These are phyloP conservation scores for Diabrotica undecimpunctata DNA, from an alignment of 1,140 invertebrate species.

Conservation along the genomic window DNA sequence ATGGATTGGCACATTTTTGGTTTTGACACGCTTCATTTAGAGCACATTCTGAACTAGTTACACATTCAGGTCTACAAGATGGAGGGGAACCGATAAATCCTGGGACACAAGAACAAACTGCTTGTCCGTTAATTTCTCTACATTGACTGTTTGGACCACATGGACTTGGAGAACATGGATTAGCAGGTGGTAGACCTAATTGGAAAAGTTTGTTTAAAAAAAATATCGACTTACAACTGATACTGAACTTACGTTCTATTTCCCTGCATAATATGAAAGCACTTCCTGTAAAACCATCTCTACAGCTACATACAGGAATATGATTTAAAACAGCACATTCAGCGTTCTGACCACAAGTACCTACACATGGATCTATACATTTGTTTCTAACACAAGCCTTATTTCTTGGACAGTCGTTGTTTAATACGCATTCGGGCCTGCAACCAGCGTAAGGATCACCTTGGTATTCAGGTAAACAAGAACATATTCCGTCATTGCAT, in stretches of 20 bases:
- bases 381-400: slow-evolving; percentile 61
- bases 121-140: slow-evolving; percentile 56
- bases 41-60: slow-evolving; percentile 64
- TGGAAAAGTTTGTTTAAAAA: no score
- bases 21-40: slow-evolving; percentile 65
- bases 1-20: slow-evolving; percentile 66
- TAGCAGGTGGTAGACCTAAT: slow-evolving; percentile 36
- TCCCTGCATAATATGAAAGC: slow-evolving; percentile 60
- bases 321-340: slow-evolving; percentile 64
- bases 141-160: slow-evolving; percentile 65
- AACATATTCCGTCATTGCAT: slow-evolving; percentile 56
- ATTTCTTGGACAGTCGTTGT: slow-evolving; percentile 63
- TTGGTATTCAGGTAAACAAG: slow-evolving; percentile 59
- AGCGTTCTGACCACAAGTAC: slow-evolving; percentile 64
- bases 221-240: no score
- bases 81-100: slow-evolving; percentile 62
- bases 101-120: slow-evolving; percentile 63
- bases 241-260: slow-evolving; percentile 51
- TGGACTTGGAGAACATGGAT: slow-evolving; percentile 64
- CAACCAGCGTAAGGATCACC: slow-evolving; percentile 66
- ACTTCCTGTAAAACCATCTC: slow-evolving; percentile 58
- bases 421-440: slow-evolving; percentile 65
- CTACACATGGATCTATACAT: slow-evolving; percentile 64
- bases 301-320: slow-evolving; percentile 66
- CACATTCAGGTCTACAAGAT: slow-evolving; percentile 63